Base-by-base conservation (phyloP, 1,140 invertebrate genomes). In the Zaprionus lachaisei region DNA sequence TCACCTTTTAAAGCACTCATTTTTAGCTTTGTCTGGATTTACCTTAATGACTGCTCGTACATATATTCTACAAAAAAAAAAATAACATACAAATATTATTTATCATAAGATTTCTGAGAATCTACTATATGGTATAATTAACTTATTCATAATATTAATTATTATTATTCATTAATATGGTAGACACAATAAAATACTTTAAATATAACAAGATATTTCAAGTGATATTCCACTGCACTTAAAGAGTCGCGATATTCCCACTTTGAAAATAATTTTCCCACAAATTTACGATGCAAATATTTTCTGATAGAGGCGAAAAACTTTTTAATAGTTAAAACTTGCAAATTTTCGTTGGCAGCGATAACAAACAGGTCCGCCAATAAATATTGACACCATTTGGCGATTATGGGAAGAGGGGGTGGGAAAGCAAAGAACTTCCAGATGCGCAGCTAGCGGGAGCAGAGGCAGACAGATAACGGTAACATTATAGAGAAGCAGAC, bases 381-480 rank as follows among this genome's bases (percentile, higher is more conserved):
- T 92, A 92, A 92, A 90, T 92, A 92, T 92, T 91, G 90, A 92
- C 90, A 92, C 90, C 86, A 89, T 89, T 91, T 80, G 75, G 62
- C 61, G 81, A 75, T 84, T 90, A 83, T 83, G 54, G 49, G 56
- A 28, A 38, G 62, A 60, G 72, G 64, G 28, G 49, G 38, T 2
- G 15, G 38, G 2, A 17, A 4, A 9, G 41, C 3, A 47, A 17
- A 17, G 7, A 47, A 9, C 41, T 47, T 47, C n/a, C 28, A 34
- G 31, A 34, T 9, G 28, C 6, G 28, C 6, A 28, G 28, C 6
- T 28, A 7, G 28, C 28, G 17, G 44, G 24, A n/a, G 28, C 20
- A 41, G 57, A 20, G 37, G 26, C 47, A 72, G 72, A 60, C 77
- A 84, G 84, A 87, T 87, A 87, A 81, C 78, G 81, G 26, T 72